A percentile compares a stretch with the other conserved stretches of the same genome.
These are phyloP conservation scores for Lamellibrachia satsuma DNA, from an alignment of 2,888 invertebrate genomes.

Conservation along the genomic window DNA sequence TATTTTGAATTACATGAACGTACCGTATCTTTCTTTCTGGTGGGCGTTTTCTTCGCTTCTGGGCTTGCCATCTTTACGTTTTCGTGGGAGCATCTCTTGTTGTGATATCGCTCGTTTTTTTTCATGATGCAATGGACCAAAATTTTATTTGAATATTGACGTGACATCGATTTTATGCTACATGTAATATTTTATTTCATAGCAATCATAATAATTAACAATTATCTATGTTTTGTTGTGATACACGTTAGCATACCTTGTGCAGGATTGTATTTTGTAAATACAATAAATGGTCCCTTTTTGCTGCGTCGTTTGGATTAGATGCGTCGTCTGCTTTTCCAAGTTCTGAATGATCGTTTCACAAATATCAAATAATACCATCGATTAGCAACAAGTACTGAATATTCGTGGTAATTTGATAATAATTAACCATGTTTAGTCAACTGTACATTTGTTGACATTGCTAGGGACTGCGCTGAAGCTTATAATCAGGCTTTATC, in stretches of 20 bases:
- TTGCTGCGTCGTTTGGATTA: background rate
- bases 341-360: background rate
- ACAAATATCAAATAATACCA: background rate
- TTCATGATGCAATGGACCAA: background rate
- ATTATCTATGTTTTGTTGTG: background rate
- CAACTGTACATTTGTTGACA: background rate
- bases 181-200: background rate
- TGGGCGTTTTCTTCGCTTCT: background rate
- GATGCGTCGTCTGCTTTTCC: background rate
- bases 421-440: background rate
- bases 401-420: background rate
- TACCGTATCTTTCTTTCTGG: conserved; percentile 26
- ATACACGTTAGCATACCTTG: background rate
- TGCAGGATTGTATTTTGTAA: background rate
- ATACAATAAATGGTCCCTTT: background rate
- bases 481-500: too few relatives aligned
- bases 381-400: background rate
- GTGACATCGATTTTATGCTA: background rate
- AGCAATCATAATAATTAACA: background rate
- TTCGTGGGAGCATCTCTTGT: background rate
- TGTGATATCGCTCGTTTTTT: background rate
- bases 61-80: conserved; percentile 26
- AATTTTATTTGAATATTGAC: background rate
- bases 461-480: background rate
- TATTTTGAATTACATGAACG: background rate